Base-by-base conservation (phyloP, 2,888 invertebrate genomes). In the Timema cristinae region DNA sequence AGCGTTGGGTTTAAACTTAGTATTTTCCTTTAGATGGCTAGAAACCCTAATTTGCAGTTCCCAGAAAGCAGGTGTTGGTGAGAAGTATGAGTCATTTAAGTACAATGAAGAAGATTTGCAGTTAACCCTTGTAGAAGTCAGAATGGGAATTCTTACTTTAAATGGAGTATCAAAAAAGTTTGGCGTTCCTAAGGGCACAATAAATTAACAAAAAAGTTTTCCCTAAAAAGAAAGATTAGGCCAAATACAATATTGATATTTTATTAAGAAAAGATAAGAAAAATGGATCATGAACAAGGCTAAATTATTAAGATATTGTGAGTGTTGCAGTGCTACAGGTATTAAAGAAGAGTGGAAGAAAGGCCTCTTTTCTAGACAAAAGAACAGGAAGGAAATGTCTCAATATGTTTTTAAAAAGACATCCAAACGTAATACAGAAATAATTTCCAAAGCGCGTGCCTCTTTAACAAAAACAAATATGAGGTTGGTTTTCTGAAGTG, bases 81-180 rank as follows among this genome's bases (percentile, higher is more conserved):
- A n/a, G n/a, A n/a, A n/a, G n/a, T n/a, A n/a, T n/a, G n/a, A n/a
- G n/a, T 47, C 9, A 47, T 61, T 61, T 47, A 61, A 61, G 61
- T 61, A 61, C 61, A 61, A 7, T 16, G 32, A 61, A 61, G 9
- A 61, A 16, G 61, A 61, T 61, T 8, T 61, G 61, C 16, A 47
- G 16, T 61, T 47, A 15, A 47, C 61, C 7, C 16, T 61, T 61
- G 61, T n/a, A n/a, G n/a, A 61, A 47, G 15, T 47, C 47, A 61
- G 47, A 47, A 47, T 47, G 47, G 61, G 61, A 47, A 47, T 47
- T 47, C 47, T 47, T 47, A 47, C 15, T 47, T 47, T 61, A 61
- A 61, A 61, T 61, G 61, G 47, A 61, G 15, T 47, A 8, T 61
- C 61, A 61, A n/a, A n/a, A n/a, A n/a, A n/a, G n/a, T n/a, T n/a